Conservation (phyloP, 92 coral and sea anemone species). For the Paragorgia papillata region DNA sequence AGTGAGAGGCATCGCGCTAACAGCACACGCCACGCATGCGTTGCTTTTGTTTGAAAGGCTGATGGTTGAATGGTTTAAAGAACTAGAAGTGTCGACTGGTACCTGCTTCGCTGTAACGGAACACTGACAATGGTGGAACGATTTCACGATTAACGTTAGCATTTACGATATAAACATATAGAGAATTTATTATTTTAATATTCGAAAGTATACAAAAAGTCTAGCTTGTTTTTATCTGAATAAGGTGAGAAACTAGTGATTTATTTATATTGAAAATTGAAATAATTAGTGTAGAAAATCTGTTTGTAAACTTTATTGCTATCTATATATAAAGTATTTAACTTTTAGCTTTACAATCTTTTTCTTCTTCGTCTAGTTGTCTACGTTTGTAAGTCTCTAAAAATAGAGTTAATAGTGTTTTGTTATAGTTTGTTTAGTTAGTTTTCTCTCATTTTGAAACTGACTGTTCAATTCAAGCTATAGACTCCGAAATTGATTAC, state of each 20-base stretch:
- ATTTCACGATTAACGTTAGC: not conserved
- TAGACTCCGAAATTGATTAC: no score
- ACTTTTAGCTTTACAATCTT: no score
- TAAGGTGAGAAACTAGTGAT: constrained; percentile 9
- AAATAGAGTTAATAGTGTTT: no score
- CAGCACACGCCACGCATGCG: constrained; percentile 31
- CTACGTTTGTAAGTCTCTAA: no score
- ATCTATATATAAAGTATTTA: no score
- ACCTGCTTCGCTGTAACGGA: constrained; percentile 1
- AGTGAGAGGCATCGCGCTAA: no score
- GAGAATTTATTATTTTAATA: not conserved
- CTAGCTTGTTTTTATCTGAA: not conserved
- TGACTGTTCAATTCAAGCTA: no score
- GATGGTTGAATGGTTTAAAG: constrained; percentile 13
- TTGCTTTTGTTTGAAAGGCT: constrained; percentile 6
- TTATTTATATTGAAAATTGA: not conserved
- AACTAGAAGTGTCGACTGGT: not conserved
- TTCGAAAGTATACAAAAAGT: not conserved
- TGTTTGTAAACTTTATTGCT: not conserved
- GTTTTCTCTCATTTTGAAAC: no score
- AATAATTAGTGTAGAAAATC: not conserved
- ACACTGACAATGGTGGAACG: constrained; percentile 25
- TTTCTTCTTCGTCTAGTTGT: no score
- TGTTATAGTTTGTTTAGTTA: no score
- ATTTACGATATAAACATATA: not conserved